These are phyloP conservation scores for Heliothis virescens DNA, from an alignment of 1,140 invertebrate species.

Conservation along the genomic window DNA sequence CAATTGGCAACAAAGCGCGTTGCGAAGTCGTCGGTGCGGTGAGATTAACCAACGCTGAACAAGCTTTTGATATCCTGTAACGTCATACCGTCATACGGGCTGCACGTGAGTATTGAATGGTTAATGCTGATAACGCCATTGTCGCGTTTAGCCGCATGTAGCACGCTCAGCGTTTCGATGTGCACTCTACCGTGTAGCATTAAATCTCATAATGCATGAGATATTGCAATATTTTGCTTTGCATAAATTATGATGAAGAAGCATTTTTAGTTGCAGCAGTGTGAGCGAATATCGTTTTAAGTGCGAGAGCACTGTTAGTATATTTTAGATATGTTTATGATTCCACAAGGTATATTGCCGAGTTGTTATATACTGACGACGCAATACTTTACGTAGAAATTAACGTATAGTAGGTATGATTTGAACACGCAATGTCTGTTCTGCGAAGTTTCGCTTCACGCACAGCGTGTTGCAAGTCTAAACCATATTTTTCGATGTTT, in stretches of 20 bases:
- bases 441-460: conserved; percentile 21
- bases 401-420: background rate
- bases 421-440: conserved; percentile 26
- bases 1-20: conserved; percentile 79
- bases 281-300: conserved; percentile 3
- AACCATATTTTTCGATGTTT: conserved; percentile 1
- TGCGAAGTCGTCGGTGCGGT: conserved; percentile 60
- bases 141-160: conserved; percentile 25
- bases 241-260: conserved; percentile 20
- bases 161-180: conserved; percentile 18
- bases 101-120: conserved; percentile 45
- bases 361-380: conserved; percentile 3
- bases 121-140: conserved; percentile 42
- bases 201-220: conserved; percentile 37
- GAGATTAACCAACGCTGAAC: conserved; percentile 66
- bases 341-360: background rate
- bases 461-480: conserved; percentile 7
- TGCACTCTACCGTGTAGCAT: conserved; percentile 22
- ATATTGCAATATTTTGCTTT: conserved; percentile 16
- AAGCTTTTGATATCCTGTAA: conserved; percentile 63
- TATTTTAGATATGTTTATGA: conserved; percentile 12
- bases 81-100: conserved; percentile 51
- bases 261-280: conserved; percentile 1
- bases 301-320: background rate
- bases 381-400: conserved; percentile 30